Evolutionary conservation across 35 echinoderm and acorn worm genomes (phyloP).

Genomic region (Hemicentrotus pulcherrimus): DNA sequence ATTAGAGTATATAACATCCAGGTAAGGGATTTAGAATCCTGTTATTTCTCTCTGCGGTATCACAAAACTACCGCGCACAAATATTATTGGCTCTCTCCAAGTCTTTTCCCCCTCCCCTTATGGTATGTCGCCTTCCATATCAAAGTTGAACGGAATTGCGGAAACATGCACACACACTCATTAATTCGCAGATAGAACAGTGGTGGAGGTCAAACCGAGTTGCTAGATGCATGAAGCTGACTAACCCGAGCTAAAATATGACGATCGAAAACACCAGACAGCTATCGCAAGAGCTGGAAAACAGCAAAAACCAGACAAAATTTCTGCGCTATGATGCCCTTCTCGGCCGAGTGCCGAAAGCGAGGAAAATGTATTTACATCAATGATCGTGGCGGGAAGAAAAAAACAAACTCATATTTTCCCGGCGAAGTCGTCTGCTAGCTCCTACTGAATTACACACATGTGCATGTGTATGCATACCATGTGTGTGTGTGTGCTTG

Average conservation of each 20-base stretch:
- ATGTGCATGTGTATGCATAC: neutral
- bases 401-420: conserved; percentile 19
- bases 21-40: neutral
- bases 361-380: conserved; percentile 1
- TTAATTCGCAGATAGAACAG: neutral
- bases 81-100: neutral
- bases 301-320: neutral
- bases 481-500: neutral
- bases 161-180: neutral
- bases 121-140: neutral
- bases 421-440: neutral
- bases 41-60: neutral
- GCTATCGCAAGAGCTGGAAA: neutral
- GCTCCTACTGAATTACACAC: neutral
- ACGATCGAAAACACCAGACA: neutral
- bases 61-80: neutral
- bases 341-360: neutral
- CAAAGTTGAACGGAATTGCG: neutral
- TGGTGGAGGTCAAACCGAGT: neutral
- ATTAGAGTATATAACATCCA: neutral
- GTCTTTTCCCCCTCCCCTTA: neutral
- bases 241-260: neutral
- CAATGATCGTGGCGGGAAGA: neutral
- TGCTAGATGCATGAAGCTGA: neutral
- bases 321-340: neutral